Evolutionary conservation across 2,797 vertebrate genomes (phyloP), one percentile per base, ranked within the genome.

Genomic region (Philypnodon macrostomus): DNA sequence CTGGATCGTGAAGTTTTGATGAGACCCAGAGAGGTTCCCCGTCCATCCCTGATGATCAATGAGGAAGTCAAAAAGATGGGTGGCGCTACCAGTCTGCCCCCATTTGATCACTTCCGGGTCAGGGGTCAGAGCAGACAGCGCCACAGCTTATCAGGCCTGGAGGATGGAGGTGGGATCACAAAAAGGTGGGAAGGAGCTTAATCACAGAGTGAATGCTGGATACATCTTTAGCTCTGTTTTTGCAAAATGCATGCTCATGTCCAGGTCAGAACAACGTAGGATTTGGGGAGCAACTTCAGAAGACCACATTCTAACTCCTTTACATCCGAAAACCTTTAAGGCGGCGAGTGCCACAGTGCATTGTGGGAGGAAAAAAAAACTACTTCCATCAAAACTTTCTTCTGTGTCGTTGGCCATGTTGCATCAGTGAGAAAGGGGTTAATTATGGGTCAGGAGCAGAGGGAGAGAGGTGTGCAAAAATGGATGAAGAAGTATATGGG

Each of bases 81-180:
- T 81, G 80, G 80, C 10, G 67, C 68, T 72, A 58, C 67, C 63
- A 17, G 49, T 66, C 59, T 34, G 17, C 66, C 39, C 39, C n/a
- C n/a, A n/a, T n/a, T n/a, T n/a, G 26, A 41, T 26, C 39, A 23
- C 39, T 41, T 41, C 54, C 52, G 48, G 52, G 68, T 66, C 30
- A 27, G 65, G 14, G 41, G 39, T 26, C 39, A 12, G n/a, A n/a
- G n/a, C n/a, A 12, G 26, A 30, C 41, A 30, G 70, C 77, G 50
- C 80, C 84, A 81, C 77, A 85, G 85, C 82, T 87, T 85, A 92
- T 89, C 85, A 84, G 85, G 71, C 77, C 83, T 77, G 87, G 87
- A 89, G 84, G 67, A 58, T 42, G 47, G 46, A 18, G 38, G 15
- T 16, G 47, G 21, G 61, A n/a, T 13, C 16, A 31, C 12, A 49